Evolutionary conservation across 2,113 vertebrate genomes (phyloP).

Genomic region (Paratilapia polleni): DNA sequence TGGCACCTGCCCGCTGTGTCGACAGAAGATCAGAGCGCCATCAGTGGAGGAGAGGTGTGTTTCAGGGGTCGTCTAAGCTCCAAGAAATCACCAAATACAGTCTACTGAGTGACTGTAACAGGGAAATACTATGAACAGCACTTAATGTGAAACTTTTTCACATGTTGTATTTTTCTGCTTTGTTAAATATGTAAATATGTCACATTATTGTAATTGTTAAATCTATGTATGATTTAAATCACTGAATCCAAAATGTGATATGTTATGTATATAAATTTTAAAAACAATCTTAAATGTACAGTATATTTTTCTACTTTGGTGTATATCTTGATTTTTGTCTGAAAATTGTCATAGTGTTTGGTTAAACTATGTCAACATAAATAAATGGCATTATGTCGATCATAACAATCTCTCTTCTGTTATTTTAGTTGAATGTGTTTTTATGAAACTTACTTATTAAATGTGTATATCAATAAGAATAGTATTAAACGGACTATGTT

Average conservation of each 20-base stretch:
- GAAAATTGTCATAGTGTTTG: not conserved
- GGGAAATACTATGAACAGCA: not conserved
- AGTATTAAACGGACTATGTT: not conserved
- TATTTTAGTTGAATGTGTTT: not conserved
- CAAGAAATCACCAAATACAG: not conserved
- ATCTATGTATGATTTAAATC: no score
- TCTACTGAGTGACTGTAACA: not conserved
- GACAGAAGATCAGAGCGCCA: conserved; percentile 4
- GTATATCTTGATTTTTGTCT: not conserved
- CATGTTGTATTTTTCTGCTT: no score
- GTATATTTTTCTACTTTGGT: not conserved
- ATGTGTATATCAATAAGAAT: not conserved
- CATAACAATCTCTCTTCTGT: not conserved
- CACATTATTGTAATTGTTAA: no score
- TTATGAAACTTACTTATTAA: no score
- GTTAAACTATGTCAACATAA: not conserved
- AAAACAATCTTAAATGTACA: not conserved
- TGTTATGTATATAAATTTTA: not conserved
- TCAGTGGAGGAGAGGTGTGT: not conserved
- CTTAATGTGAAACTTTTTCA: not conserved
- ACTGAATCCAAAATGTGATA: not conserved
- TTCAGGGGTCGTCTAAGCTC: not conserved
- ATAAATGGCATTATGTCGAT: not conserved
- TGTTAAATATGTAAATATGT: no score
- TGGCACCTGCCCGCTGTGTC: conserved; percentile 78